Percentiles rank a stretch among this genome's conserved stretches.
phyloP scores from a whole-genome alignment of 2,797 vertebrate species.

The Emydoidea blandingii region DNA sequence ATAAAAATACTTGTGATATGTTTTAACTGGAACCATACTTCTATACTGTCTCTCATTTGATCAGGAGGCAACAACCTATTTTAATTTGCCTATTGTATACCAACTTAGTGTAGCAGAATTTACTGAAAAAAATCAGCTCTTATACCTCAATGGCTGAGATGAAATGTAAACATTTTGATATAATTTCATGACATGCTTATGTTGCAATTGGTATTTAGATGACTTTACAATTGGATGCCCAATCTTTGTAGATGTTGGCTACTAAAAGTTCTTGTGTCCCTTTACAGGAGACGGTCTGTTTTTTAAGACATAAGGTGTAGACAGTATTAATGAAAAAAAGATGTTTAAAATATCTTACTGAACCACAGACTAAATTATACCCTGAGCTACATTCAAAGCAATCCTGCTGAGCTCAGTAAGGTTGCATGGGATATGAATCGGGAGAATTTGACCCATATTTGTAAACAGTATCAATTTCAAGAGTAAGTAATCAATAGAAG shows the following conservation, averaged over 20 bases:
- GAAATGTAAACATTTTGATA: slow-evolving; percentile 29
- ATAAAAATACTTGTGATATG: slow-evolving; percentile 53
- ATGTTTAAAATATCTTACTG: background rate
- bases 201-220: background rate
- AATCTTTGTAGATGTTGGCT: background rate
- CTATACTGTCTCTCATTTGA: slow-evolving; percentile 41
- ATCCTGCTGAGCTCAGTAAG: background rate
- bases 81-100: background rate
- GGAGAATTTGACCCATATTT: background rate
- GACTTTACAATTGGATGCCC: slow-evolving; percentile 6
- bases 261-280: background rate
- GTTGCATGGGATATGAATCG: rapidly evolving
- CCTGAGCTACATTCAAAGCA: background rate
- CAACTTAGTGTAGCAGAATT: background rate
- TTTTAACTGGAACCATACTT: slow-evolving; percentile 26
- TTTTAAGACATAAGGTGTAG: background rate
- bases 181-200: slow-evolving; percentile 1
- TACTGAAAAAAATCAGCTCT: slow-evolving; percentile 27
- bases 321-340: slow-evolving; percentile 14
- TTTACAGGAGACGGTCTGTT: background rate
- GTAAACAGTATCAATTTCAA: background rate
- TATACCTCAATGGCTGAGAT: slow-evolving; percentile 14
- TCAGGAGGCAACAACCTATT: slow-evolving; percentile 12
- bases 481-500: background rate
- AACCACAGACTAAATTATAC: background rate